phyloP scores from a whole-genome alignment of 2,888 invertebrate species.

The Callyntrura guangdongensis region DNA sequence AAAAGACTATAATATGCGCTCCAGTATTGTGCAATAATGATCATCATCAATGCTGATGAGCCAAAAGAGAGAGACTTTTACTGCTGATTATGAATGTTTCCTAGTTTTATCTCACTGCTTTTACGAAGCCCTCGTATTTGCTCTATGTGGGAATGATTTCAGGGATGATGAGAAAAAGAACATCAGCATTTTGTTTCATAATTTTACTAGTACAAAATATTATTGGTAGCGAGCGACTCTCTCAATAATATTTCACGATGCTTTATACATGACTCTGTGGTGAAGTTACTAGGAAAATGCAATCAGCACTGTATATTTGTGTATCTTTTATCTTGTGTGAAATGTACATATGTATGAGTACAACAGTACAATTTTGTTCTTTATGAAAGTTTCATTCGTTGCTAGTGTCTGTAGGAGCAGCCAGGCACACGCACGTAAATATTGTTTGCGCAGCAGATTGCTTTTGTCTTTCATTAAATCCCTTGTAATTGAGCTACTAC shows the following conservation, averaged over 20 bases:
- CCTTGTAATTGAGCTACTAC: slow-evolving; percentile 74
- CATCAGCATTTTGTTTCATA: background rate
- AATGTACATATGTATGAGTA: too few relatives aligned
- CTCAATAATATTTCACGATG: too few relatives aligned
- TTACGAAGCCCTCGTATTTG: background rate
- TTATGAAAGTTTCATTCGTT: too few relatives aligned
- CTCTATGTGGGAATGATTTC: background rate
- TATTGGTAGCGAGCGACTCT: background rate
- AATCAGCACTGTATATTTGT: too few relatives aligned
- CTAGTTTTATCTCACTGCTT: background rate
- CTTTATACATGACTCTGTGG: too few relatives aligned
- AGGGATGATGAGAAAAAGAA: background rate
- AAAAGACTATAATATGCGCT: background rate
- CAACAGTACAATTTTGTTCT: too few relatives aligned
- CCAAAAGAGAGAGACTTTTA: background rate
- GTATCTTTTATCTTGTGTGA: too few relatives aligned
- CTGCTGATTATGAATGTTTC: slow-evolving; percentile 29
- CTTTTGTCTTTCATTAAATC: slow-evolving; percentile 75
- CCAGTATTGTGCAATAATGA: background rate
- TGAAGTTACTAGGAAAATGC: too few relatives aligned
- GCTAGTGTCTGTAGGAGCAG: too few relatives aligned
- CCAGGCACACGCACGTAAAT: slow-evolving; percentile 29
- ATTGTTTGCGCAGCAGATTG: slow-evolving; percentile 77
- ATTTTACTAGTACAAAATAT: background rate
- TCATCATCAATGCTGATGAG: slow-evolving; percentile 10